Evolutionary conservation across 2,113 vertebrate genomes (phyloP), one percentile per base, ranked within the genome.

Genomic region (Origma solitaria): DNA sequence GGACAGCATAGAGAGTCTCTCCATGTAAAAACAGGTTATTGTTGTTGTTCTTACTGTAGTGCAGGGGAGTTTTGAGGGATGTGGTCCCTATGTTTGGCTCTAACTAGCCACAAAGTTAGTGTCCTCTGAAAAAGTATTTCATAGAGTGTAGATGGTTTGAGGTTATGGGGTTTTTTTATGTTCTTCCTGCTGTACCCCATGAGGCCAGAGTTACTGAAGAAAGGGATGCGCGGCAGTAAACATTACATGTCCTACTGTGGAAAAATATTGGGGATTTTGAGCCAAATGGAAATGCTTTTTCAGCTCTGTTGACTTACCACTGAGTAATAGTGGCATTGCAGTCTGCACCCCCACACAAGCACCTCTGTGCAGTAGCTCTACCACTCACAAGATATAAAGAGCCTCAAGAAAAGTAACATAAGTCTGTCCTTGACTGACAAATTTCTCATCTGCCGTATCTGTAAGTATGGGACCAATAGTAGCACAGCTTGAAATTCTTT

Each of bases 201-300:
- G 51, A 70, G 72, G 53, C 87, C 58, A 82, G 57, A 94, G 37
- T 13, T 82, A 65, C 58, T 71, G 25, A 78, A 93, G 65, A 81
- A 78, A 57, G 77, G 93, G 72, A 78, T 90, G 45, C 57, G 75
- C 61, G 37, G 31, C 47, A 93, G 80, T 79, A 91, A 89, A 73
- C 40, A 54, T 95, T 82, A 58, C 64, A 71, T 83, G 79, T 82
- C 54, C 64, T 72, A 13, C 85, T 79, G 50, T 91, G 96, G 96
- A 97, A 97, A 96, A 87, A 88, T 75, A 76, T 50, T 92, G 94
- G 94, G 92, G 69, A 6, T 96, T 97, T 97, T 97, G 87, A 96
- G 82, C 40, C 70, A 87, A 73, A 49, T 96, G 95, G 96, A 94
- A 94, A 94, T 90, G 93, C 88, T 96, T 96, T 79, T 93, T 97